Evolutionary conservation across 2,797 vertebrate genomes (phyloP).

Genomic region (Sphenopsis melanotis): DNA sequence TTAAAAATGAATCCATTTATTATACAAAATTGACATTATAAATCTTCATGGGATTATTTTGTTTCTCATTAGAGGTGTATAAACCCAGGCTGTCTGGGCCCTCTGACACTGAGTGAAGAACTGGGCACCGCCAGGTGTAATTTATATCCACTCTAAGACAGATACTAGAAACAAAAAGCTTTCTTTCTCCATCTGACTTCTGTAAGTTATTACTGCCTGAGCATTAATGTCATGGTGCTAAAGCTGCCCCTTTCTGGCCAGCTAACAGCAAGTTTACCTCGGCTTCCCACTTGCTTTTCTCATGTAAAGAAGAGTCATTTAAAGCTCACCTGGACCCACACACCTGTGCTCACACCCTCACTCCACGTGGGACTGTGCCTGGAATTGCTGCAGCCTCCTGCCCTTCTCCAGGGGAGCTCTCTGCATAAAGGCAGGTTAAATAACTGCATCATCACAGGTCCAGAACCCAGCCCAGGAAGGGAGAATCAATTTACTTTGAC

Average conservation of each 20-base stretch:
- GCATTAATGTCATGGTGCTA: not conserved
- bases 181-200: not conserved
- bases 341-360: not conserved
- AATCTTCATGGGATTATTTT: not conserved
- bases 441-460: not conserved
- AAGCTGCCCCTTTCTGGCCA: not conserved
- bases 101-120: not conserved
- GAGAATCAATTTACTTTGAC: slow-evolving; percentile 17
- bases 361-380: not conserved
- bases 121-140: not conserved
- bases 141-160: not conserved
- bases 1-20: not conserved
- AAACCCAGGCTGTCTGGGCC: not conserved
- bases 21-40: not conserved
- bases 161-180: not conserved
- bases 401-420: not conserved
- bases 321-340: not conserved
- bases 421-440: not conserved
- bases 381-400: not conserved
- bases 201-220: not conserved
- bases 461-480: not conserved
- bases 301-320: not conserved
- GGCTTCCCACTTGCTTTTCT: not conserved
- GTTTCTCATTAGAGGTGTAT: not conserved
- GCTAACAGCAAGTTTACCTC: not conserved